A percentile compares a stretch with the other conserved stretches of the same genome.
Conservation (phyloP, 2,797 vertebrate genomes). For the Anolis apletophallus region DNA sequence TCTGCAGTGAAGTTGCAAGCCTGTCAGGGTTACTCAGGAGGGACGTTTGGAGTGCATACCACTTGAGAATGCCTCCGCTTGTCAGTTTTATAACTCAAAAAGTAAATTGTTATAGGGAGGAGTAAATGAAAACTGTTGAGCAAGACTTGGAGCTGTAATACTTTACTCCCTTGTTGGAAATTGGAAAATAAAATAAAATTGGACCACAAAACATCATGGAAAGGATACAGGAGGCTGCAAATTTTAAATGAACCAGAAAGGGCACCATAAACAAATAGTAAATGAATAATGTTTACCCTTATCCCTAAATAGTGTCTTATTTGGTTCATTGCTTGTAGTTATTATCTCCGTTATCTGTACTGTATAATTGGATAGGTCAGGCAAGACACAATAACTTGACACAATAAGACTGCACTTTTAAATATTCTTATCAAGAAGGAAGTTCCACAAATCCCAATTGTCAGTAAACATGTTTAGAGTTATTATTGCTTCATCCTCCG, state of each 20-base stretch:
- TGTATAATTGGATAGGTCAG: not conserved
- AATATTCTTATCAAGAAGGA: not conserved
- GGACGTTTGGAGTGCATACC: constrained; percentile 59
- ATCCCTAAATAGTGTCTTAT: not conserved
- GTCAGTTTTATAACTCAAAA: constrained; percentile 51
- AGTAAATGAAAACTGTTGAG: constrained; percentile 22
- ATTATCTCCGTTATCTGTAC: not conserved
- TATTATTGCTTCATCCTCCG: not conserved
- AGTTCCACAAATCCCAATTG: not conserved
- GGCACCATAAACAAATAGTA: not conserved
- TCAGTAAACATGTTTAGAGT: not conserved
- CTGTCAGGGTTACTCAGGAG: constrained; percentile 48
- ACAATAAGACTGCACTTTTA: not conserved
- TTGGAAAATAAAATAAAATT: not conserved
- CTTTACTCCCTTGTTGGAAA: not conserved
- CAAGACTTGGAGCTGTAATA: not conserved
- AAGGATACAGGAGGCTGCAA: not conserved
- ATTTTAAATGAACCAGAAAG: not conserved
- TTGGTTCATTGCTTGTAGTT: too few relatives aligned
- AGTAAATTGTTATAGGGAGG: not conserved
- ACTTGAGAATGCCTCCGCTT: constrained; percentile 53
- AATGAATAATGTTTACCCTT: not conserved
- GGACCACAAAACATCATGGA: not conserved
- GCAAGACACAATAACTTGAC: not conserved
- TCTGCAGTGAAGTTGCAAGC: constrained; percentile 56